Evolutionary conservation across 2,888 invertebrate genomes (phyloP), one percentile per base, ranked within the genome.

Genomic region (Ecdyonurus torrentis): DNA sequence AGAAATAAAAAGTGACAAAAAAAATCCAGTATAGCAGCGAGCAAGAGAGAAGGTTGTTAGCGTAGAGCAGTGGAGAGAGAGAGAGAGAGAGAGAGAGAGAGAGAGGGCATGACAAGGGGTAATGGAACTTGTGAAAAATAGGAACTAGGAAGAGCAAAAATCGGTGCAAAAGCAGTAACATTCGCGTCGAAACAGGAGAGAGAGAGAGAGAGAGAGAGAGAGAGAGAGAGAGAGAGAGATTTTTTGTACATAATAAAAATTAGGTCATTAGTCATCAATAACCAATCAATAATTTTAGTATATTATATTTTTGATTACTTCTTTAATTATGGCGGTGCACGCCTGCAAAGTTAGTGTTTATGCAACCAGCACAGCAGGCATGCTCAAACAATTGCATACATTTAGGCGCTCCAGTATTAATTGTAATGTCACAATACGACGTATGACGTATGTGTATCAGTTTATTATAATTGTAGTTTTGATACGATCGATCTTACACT

Each of bases 111-210:
- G 37, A 37, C 37, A 15, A 5, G 37, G 5, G 15, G 37, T 37
- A 10, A 37, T 37, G 15, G 37, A 37, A 15, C 37, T 15, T 37
- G 37, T 37, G 37, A 61, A 62, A 62, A 62, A 58, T 58, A 22
- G 25, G 58, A 62, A 62, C 50, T 58, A 22, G 25, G 23, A 62
- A 62, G n/a, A 60, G 22, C 19, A 15, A 20, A n/a, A 24, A 59
- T 7, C 19, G 59, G n/a, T 20, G 10, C 25, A 23, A 58, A 58
- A 23, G 3, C 20, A 61, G 55, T 23, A 53, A 61, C n/a, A 10
- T 7, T 2, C 10, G 20, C 18, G 1, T 5, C 23, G 37, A n/a
- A 23, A 20, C 58, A n/a, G 15, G 53, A 2, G 20, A 15, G 59
- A n/a, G 24, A 25, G 5, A 20, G 37, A 15, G 23, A 18, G 20